Percentiles rank a stretch among this genome's conserved stretches.
phyloP scores from a whole-genome alignment of 2,797 vertebrate species.

The Enteromius thamalakanensis region DNA sequence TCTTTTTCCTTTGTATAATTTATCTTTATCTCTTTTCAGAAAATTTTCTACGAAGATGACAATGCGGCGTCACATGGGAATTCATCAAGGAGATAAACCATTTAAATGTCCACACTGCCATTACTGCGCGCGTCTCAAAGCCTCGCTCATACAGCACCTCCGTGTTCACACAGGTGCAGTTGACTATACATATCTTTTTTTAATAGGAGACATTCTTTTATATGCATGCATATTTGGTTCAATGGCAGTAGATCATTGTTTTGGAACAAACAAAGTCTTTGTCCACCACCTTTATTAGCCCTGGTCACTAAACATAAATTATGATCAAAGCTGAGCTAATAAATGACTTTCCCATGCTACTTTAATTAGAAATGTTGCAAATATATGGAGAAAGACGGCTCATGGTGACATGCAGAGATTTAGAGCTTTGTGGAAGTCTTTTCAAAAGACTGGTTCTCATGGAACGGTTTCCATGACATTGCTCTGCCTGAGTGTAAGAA shows the following conservation, averaged over 20 bases:
- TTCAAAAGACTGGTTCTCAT: conserved; percentile 44
- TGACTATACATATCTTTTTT: background rate
- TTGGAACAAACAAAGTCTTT: background rate
- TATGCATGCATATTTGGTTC: background rate
- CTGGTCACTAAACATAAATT: background rate
- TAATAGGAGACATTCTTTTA: background rate
- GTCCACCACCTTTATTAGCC: conserved; percentile 1
- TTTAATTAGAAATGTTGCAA: conserved; percentile 29
- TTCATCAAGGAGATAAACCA: conserved; percentile 72
- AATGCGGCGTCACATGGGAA: conserved; percentile 74
- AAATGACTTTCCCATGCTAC: conserved; percentile 30
- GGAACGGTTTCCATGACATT: conserved; percentile 53
- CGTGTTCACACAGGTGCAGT: conserved; percentile 73
- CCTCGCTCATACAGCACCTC: conserved; percentile 74
- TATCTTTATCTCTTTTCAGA: conserved; percentile 59
- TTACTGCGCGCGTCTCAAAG: conserved; percentile 74
- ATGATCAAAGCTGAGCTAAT: background rate
- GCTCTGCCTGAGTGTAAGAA: conserved; percentile 25
- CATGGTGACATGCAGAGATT: conserved; percentile 39
- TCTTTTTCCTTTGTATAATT: background rate
- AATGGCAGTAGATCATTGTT: conserved; percentile 7
- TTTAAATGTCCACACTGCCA: conserved; percentile 71
- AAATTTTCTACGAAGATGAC: conserved; percentile 74
- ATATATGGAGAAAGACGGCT: conserved; percentile 9
- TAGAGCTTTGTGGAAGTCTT: conserved; percentile 32